These are phyloP conservation scores for Ramphastos sulfuratus DNA, from an alignment of 2,113 vertebrate species.

Conservation along the genomic window DNA sequence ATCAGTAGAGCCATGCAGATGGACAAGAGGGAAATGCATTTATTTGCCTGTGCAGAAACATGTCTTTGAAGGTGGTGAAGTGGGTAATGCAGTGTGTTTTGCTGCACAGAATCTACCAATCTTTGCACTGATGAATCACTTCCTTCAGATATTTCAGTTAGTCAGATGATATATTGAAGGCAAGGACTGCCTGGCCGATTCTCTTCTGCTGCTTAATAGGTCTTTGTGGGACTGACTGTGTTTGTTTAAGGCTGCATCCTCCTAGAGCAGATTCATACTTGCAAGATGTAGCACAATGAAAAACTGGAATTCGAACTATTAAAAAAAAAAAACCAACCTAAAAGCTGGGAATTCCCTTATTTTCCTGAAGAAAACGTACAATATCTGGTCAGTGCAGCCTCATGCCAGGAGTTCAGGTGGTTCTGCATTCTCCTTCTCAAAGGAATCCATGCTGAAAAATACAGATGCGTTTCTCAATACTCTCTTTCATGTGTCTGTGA, in stretches of 20 bases:
- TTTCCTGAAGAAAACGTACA: background rate
- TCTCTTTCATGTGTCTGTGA: background rate
- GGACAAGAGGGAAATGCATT: background rate
- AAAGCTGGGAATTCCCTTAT: background rate
- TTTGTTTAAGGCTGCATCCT: background rate
- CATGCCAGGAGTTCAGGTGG: background rate
- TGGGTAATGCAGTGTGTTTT: background rate
- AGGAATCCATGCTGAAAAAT: background rate
- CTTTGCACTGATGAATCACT: background rate
- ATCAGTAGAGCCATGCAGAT: background rate
- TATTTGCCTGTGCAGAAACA: constrained; percentile 2
- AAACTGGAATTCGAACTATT: background rate
- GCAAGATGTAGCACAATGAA: background rate
- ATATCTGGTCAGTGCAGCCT: background rate
- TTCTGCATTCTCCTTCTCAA: background rate
- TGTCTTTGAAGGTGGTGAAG: background rate
- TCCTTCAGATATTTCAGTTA: background rate
- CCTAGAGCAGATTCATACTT: background rate
- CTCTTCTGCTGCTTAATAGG: background rate
- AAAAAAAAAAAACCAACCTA: background rate
- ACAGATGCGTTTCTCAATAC: background rate
- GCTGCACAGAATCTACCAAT: background rate
- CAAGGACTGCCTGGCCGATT: background rate
- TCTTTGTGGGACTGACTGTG: background rate
- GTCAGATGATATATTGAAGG: background rate